Evolutionary conservation across 2,797 vertebrate species (phyloP).

Genomic region (Phaenicophaeus curvirostris): DNA sequence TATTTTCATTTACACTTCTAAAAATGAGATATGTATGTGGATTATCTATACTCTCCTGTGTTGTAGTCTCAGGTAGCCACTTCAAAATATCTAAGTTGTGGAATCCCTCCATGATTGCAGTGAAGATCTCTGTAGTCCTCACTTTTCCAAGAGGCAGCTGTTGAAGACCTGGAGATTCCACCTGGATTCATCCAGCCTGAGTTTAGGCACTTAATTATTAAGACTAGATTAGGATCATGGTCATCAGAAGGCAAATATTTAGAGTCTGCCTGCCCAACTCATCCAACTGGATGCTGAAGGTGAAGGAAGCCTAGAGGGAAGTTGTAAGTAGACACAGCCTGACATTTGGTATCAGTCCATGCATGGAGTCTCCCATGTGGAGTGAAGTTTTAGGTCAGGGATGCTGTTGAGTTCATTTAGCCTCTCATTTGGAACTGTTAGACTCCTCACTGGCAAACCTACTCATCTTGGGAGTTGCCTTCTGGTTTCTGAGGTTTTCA

Average conservation of each 20-base stretch:
- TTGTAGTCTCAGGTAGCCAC: neutral
- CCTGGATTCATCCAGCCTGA: neutral
- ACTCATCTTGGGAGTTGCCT: neutral
- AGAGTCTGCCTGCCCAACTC: neutral
- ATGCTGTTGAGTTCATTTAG: neutral
- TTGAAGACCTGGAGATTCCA: neutral
- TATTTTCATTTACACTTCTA: neutral
- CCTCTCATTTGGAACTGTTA: rapidly evolving
- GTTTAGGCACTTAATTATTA: neutral
- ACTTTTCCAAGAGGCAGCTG: neutral
- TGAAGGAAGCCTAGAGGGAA: neutral
- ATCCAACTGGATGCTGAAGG: neutral
- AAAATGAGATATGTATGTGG: neutral
- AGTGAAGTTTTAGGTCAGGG: neutral
- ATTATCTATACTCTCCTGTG: neutral
- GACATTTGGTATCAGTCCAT: neutral
- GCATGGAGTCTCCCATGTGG: neutral
- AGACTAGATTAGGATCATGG: neutral
- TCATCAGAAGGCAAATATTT: neutral
- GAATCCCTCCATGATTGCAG: neutral
- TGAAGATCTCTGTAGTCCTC: neutral
- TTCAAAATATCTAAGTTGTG: neutral
- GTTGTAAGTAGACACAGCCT: neutral
- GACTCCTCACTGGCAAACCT: neutral
- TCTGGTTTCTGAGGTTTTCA: conserved; percentile 1